A percentile compares a stretch with the other conserved stretches of the same genome.
Evolutionary conservation across 2,888 invertebrate genomes (phyloP).

Genomic region (Clitarchus hookeri): DNA sequence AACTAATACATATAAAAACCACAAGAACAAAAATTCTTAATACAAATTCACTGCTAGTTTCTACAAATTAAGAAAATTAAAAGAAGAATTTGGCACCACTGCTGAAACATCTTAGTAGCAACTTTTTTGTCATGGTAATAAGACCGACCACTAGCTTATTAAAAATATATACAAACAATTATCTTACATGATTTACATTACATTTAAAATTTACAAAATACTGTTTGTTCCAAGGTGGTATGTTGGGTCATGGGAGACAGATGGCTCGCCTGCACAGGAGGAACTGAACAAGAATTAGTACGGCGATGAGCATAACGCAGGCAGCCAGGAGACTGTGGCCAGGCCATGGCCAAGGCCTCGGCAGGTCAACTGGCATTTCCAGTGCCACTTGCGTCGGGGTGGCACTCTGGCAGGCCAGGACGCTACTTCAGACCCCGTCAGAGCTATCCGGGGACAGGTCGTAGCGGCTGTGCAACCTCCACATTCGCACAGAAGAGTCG

Average conservation of each 20-base stretch:
- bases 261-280: not conserved
- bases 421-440: constrained; percentile 33
- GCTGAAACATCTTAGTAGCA: too few species aligned
- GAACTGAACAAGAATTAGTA: not conserved
- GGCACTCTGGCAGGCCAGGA: not conserved
- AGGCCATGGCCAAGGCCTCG: not conserved
- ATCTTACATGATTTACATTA: constrained; percentile 10
- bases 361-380: not conserved
- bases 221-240: not conserved
- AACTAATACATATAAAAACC: too few species aligned
- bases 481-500: constrained; percentile 46
- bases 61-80: too few species aligned
- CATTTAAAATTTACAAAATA: constrained; percentile 17
- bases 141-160: not conserved
- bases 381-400: not conserved
- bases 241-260: not conserved
- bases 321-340: not conserved
- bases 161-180: constrained; percentile 10
- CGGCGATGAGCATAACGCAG: not conserved
- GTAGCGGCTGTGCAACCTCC: constrained; percentile 42
- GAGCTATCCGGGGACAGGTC: constrained; percentile 39
- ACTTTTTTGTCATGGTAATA: too few species aligned
- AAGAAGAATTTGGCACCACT: too few species aligned
- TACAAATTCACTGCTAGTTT: too few species aligned
- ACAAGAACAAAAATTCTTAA: too few species aligned